A percentile compares a stretch with the other conserved stretches of the same genome.
Conservation (phyloP, 2,888 invertebrate genomes). For the Ypsolopha scabrella region DNA sequence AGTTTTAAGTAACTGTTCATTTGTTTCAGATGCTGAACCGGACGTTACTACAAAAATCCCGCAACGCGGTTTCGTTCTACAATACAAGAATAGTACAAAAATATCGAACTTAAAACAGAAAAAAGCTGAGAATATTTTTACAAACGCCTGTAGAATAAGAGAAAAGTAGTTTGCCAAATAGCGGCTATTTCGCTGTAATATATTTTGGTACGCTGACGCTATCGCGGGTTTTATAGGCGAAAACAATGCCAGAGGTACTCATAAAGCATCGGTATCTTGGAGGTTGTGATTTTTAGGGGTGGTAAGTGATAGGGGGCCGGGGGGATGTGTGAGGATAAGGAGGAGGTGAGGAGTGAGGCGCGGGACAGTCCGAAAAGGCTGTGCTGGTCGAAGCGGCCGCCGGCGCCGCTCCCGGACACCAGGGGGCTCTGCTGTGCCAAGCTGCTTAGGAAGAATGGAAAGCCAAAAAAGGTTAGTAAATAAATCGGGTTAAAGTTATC, state of each 20-base stretch:
- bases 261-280: constrained; percentile 61
- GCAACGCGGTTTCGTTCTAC: constrained; percentile 28
- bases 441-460: constrained; percentile 83
- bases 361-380: constrained; percentile 43
- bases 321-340: constrained; percentile 62
- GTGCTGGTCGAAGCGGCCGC: constrained; percentile 55
- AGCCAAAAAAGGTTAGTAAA: constrained; percentile 79
- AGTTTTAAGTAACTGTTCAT: neutral
- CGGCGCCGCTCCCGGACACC: constrained; percentile 74
- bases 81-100: constrained; percentile 48
- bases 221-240: constrained; percentile 48
- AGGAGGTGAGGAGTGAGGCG: constrained; percentile 52
- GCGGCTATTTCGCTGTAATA: constrained; percentile 41
- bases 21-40: constrained; percentile 65
- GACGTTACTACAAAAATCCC: constrained; percentile 42
- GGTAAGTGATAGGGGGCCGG: constrained; percentile 34
- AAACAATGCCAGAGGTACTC: constrained; percentile 59
- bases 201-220: constrained; percentile 44
- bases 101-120: constrained; percentile 45
- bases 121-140: constrained; percentile 2
- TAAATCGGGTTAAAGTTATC: neutral
- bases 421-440: constrained; percentile 87
- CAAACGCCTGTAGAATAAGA: neutral
- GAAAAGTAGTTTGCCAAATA: constrained; percentile 17
- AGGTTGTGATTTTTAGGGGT: constrained; percentile 43